phyloP scores from a whole-genome alignment of 2,888 invertebrate genomes.

The Cheilosia impressa region DNA sequence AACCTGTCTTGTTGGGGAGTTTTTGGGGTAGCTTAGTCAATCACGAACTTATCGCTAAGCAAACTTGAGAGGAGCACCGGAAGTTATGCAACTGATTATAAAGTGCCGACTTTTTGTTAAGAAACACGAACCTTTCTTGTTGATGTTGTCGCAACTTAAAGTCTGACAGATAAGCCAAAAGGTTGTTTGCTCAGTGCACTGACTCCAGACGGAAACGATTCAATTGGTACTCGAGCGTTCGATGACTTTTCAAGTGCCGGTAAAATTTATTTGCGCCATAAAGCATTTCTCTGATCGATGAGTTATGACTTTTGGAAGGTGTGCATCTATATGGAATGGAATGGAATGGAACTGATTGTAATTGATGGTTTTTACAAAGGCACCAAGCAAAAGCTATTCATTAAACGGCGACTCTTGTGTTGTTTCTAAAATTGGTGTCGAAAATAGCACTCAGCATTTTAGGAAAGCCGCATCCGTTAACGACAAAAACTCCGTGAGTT shows the following conservation, averaged over 20 bases:
- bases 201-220: slow-evolving; percentile 19
- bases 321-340: too few relatives aligned
- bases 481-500: too few relatives aligned
- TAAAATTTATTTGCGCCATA: background rate
- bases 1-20: slow-evolving; percentile 8
- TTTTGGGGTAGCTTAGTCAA: slow-evolving; percentile 8
- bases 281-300: background rate
- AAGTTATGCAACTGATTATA: slow-evolving; percentile 42
- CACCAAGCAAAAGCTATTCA: too few relatives aligned
- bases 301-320: background rate
- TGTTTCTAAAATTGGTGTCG: too few relatives aligned
- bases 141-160: slow-evolving; percentile 24
- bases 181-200: slow-evolving; percentile 45
- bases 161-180: slow-evolving; percentile 39
- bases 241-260: slow-evolving; percentile 10
- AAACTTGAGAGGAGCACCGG: slow-evolving; percentile 32
- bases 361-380: too few relatives aligned
- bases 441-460: too few relatives aligned
- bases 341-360: too few relatives aligned
- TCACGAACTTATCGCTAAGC: slow-evolving; percentile 25
- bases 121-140: slow-evolving; percentile 1
- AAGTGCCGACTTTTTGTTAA: slow-evolving; percentile 11
- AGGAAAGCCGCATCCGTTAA: too few relatives aligned
- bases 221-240: background rate
- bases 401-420: too few relatives aligned